Evolutionary conservation across 2,797 vertebrate genomes (phyloP), one percentile per base, ranked within the genome.

Genomic region (Hoplostethus atlanticus): DNA sequence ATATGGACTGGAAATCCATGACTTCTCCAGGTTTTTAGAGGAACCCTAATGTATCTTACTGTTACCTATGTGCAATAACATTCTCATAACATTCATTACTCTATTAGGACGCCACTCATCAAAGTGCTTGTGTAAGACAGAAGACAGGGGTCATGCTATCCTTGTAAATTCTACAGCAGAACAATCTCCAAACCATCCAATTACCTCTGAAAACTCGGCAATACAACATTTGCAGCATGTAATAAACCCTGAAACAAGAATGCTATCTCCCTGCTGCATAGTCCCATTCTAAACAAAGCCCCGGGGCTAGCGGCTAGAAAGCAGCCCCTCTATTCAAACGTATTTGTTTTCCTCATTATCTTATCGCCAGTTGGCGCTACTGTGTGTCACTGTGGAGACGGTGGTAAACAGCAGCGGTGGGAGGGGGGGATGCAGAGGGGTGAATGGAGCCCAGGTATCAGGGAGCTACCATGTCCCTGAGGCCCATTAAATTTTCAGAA

Each of bases 401-500:
- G 67, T 52, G 70, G 87, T 87, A 92, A 92, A 95, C 89, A 92
- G 89, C 74, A 81, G 75, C 53, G 47, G 71, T 8, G 72, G 84
- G 86, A 80, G 85, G 15, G 77, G 82, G 84, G 40, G 68, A 67
- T 11, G 68, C 72, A 54, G 87, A 64, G 71, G 87, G 86, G 86
- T 92, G 92, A 94, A 88, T 92, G 84, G 88, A 77, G 83, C 70
- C 79, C 71, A 46, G 90, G 85, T 92, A 94, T 92, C 88, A 83
- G 91, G 73, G 76, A 90, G 89, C 90, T 77, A 82, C 91, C 90
- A 85, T 86, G 89, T 94, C 90, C 76, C 84, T 77, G 69, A 66
- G 87, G 71, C 87, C 89, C 89, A 95, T 94, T 92, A 96, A 95
- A 92, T 84, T 93, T 96, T 94, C 90, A 95, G 59, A 62, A 90